Conservation (phyloP, 2,113 vertebrate genomes). For the Microcebus ravelobensis region DNA sequence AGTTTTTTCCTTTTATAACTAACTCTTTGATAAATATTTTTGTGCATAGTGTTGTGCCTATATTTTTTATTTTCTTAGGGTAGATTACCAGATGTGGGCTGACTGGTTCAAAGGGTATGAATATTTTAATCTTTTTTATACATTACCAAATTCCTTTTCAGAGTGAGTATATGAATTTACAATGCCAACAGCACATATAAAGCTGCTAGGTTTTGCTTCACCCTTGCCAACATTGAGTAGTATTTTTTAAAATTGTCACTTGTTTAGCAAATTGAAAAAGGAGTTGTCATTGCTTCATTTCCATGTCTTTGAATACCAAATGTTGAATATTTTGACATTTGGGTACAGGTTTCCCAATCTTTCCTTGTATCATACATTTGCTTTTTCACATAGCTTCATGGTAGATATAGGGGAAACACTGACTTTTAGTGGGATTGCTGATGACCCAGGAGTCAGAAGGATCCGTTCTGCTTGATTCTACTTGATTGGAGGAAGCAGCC, state of each 20-base stretch:
- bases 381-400: background rate
- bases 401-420: background rate
- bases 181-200: background rate
- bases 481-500: background rate
- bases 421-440: background rate
- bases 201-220: constrained; percentile 13
- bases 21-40: background rate
- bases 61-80: constrained; percentile 30
- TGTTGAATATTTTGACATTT: background rate
- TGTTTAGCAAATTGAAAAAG: background rate
- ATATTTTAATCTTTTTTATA: background rate
- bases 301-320: background rate
- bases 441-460: background rate
- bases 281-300: background rate
- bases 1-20: background rate
- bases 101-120: background rate
- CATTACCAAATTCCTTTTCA: constrained; percentile 4
- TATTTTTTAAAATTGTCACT: background rate
- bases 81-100: background rate
- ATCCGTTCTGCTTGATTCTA: background rate
- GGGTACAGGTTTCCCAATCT: background rate
- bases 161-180: background rate
- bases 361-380: background rate
- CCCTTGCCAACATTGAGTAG: background rate
- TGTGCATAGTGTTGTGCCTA: background rate